Base-by-base conservation (phyloP, 2,888 invertebrate genomes). In the Cephus spinipes region DNA sequence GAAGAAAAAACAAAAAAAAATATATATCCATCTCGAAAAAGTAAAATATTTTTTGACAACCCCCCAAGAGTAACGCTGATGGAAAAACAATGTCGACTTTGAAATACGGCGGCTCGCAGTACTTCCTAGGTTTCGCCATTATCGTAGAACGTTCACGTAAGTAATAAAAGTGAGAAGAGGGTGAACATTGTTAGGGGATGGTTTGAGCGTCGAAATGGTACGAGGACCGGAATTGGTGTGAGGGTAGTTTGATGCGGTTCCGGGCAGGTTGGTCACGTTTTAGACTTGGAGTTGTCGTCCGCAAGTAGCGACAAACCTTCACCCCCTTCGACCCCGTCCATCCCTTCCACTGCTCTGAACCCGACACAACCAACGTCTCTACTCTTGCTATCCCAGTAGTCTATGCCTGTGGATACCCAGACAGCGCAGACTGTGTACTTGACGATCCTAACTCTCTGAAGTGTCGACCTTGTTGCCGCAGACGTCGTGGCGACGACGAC, bases 251-350 rank as follows among this genome's bases (percentile, higher is more conserved):
- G 86, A 87, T 87, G 85, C 85, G 83, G 87, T 86, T 87, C 82
- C 81, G 81, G 81, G 81, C 82, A 84, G 84, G 85, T 87, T 86
- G 86, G 86, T 88, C 87, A 87, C 86, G 86, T 85, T 85, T 80
- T 78, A 81, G 80, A 82, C 81, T 79, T 73, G 73, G 83, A 86
- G 83, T 86, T 87, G 86, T 83, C 84, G 83, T 83, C 40, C 82
- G 82, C 84, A 83, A 85, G 86, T 81, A 83, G 79, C 75, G 80
- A 81, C 84, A 80, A 87, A 83, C 83, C 83, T 80, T 84, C 82
- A 77, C 75, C 79, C 74, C 74, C 74, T 79, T 34, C 2, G 0
- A 0, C 74, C 73, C 75, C 79, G 69, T 73, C 73, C 78, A 71
- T 71, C 23, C 80, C 73, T 69, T 55, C 77, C 34, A 73, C 73